phyloP scores from a whole-genome alignment of 2,888 invertebrate genomes.

The Diploptera punctata region DNA sequence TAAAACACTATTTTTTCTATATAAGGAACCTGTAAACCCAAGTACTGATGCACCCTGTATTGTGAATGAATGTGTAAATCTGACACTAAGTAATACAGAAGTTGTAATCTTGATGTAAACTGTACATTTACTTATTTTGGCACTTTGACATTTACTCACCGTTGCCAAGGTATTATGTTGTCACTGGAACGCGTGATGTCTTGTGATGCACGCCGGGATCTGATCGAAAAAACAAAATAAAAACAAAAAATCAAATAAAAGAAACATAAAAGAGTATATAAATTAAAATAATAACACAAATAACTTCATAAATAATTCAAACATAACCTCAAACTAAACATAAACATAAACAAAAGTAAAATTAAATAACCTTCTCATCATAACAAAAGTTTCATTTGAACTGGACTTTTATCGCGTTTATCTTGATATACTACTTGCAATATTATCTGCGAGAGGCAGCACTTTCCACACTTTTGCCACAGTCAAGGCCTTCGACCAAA shows the following conservation, averaged over 20 bases:
- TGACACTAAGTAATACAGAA: too few relatives aligned
- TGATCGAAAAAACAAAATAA: slow-evolving; percentile 52
- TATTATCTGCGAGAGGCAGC: neutral
- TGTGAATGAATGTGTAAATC: too few relatives aligned
- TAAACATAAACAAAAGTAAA: slow-evolving; percentile 1
- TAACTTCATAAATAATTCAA: slow-evolving; percentile 37
- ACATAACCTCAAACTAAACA: too few relatives aligned
- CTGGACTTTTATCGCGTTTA: neutral
- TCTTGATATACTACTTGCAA: neutral
- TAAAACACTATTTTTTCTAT: too few relatives aligned
- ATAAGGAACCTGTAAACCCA: too few relatives aligned
- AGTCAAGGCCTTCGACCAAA: neutral
- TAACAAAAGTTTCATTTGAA: slow-evolving; percentile 1
- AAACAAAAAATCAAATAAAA: slow-evolving; percentile 49
- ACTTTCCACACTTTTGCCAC: slow-evolving; percentile 1
- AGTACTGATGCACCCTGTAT: too few relatives aligned
- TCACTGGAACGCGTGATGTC: slow-evolving; percentile 74
- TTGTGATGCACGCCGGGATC: slow-evolving; percentile 88
- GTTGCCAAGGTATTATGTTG: slow-evolving; percentile 65
- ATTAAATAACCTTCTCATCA: neutral
- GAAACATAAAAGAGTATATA: slow-evolving; percentile 46
- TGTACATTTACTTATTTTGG: too few relatives aligned
- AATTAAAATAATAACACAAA: slow-evolving; percentile 46
- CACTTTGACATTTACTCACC: slow-evolving; percentile 59
- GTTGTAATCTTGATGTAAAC: too few relatives aligned